Evolutionary conservation across 2,797 vertebrate species (phyloP).

Genomic region (Nyctibius grandis): DNA sequence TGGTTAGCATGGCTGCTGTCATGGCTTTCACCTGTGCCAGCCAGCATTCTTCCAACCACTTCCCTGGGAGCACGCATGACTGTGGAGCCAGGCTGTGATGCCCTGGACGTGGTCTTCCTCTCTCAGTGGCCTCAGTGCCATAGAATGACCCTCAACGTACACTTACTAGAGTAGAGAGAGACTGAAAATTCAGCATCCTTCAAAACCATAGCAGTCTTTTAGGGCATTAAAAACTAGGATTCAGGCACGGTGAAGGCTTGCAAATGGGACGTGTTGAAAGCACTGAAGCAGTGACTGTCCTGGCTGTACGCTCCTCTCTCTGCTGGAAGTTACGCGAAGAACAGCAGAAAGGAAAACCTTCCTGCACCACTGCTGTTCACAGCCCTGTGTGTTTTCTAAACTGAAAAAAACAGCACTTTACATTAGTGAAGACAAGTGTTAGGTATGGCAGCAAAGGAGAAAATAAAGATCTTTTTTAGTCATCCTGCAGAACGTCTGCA

Average conservation of each 20-base stretch:
- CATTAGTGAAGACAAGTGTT: not conserved
- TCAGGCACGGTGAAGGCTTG: not conserved
- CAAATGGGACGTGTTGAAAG: not conserved
- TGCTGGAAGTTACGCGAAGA: not conserved
- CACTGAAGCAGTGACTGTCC: fast-evolving
- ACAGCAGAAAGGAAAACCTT: not conserved
- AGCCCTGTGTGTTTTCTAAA: not conserved
- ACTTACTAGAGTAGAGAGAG: not conserved
- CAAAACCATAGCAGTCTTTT: not conserved
- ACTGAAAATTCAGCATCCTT: not conserved
- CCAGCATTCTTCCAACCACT: not conserved
- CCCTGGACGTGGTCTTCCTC: not conserved
- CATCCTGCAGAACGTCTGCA: not conserved
- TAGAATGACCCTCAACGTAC: not conserved
- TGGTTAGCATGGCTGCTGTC: not conserved
- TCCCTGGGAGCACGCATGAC: fast-evolving
- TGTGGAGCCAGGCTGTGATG: not conserved
- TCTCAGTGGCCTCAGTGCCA: too few species aligned
- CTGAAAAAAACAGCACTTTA: not conserved
- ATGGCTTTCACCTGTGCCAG: not conserved
- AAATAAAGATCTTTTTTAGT: not conserved
- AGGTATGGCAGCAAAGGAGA: not conserved
- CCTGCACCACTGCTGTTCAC: not conserved
- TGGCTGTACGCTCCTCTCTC: fast-evolving
- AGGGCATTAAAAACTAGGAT: not conserved